Percentiles rank a stretch among this genome's conserved stretches.
These are phyloP conservation scores for Bos javanicus DNA, from an alignment of 2,113 vertebrate species.

Conservation along the genomic window DNA sequence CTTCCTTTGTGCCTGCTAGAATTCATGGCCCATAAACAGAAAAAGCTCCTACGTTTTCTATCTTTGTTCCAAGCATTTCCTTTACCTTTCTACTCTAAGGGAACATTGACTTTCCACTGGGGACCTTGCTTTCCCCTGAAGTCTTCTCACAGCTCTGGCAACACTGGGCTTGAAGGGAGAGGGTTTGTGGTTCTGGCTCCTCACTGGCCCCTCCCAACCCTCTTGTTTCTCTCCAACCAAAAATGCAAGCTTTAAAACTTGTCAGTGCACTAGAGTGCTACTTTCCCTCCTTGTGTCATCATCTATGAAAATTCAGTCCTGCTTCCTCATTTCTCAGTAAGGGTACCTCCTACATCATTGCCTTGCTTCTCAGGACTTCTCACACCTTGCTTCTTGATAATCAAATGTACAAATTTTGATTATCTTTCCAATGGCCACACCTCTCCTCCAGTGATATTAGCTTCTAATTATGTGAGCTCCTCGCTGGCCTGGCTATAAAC, in stretches of 20 bases:
- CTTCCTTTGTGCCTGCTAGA: background rate
- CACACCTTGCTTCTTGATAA: background rate
- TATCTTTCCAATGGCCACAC: background rate
- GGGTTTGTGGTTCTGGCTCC: background rate
- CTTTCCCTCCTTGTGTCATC: background rate
- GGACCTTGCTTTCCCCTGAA: background rate
- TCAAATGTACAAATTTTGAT: background rate
- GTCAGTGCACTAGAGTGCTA: background rate
- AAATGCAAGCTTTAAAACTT: background rate
- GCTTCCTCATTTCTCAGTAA: background rate
- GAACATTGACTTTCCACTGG: background rate
- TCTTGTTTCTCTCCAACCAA: background rate
- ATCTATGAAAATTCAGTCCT: background rate
- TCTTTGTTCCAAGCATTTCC: background rate
- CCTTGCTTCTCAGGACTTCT: background rate
- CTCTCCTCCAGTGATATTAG: background rate
- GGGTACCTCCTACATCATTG: background rate
- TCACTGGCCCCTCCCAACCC: background rate
- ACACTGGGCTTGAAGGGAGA: background rate
- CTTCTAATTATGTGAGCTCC: background rate
- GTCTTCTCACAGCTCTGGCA: background rate
- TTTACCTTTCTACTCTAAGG: background rate
- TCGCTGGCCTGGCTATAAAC: background rate
- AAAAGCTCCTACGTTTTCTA: background rate
- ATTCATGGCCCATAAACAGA: background rate